A percentile compares a stretch with the other conserved stretches of the same genome.
phyloP scores from a whole-genome alignment of 2,113 vertebrate genomes.

The Trichomycterus rosablanca region DNA sequence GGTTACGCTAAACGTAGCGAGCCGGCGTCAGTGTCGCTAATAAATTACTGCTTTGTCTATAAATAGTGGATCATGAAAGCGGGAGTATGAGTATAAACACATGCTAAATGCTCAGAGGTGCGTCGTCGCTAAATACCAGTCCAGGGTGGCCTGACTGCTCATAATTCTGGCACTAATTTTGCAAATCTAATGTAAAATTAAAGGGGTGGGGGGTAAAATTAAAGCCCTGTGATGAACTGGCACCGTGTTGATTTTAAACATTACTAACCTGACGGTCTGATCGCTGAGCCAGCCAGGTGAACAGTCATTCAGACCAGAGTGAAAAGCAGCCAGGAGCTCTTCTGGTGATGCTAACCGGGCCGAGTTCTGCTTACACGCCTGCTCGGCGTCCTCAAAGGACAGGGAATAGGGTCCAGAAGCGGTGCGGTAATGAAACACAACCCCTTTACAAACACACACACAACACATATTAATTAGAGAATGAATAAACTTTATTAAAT shows the following conservation, averaged over 20 bases:
- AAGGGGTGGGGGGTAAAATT: too few species aligned
- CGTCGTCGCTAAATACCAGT: slow-evolving; percentile 8
- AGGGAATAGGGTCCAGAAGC: slow-evolving; percentile 72
- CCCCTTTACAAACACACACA: slow-evolving; percentile 65
- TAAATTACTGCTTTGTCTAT: slow-evolving; percentile 25
- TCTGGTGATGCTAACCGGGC: slow-evolving; percentile 75
- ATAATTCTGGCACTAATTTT: slow-evolving; percentile 10
- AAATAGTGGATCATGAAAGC: slow-evolving; percentile 9
- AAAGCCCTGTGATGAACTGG: too few species aligned
- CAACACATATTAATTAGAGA: background rate
- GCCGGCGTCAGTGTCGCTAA: slow-evolving; percentile 1
- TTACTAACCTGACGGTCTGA: slow-evolving; percentile 84
- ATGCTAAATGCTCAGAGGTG: background rate
- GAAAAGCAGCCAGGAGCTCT: slow-evolving; percentile 84
- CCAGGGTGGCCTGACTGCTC: background rate
- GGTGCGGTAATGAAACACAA: slow-evolving; percentile 85
- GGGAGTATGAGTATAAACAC: background rate
- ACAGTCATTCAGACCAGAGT: slow-evolving; percentile 84
- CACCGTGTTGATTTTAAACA: too few species aligned
- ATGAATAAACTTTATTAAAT: too few species aligned
- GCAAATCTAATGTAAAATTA: slow-evolving; percentile 6
- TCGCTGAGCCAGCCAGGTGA: slow-evolving; percentile 89
- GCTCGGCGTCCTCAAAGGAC: slow-evolving; percentile 73
- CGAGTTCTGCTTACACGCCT: slow-evolving; percentile 76
- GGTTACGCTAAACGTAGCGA: slow-evolving; percentile 3